Conservation (phyloP, 2,113 vertebrate genomes). For the Bos indicus region DNA sequence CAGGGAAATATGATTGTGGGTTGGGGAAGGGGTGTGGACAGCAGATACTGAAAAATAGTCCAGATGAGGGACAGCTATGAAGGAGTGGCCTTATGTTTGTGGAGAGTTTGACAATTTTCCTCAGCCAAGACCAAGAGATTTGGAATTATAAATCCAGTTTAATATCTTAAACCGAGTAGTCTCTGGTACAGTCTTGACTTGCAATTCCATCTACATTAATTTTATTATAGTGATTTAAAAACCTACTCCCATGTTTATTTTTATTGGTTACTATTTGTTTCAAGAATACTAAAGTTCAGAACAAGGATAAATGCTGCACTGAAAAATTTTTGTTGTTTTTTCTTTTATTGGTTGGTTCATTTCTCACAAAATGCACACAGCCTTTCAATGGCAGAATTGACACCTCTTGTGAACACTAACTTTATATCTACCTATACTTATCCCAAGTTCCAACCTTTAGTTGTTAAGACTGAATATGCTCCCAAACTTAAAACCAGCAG, state of each 20-base stretch:
- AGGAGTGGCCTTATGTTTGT: not conserved
- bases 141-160: not conserved
- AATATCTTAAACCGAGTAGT: not conserved
- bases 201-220: not conserved
- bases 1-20: not conserved
- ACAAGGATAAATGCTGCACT: not conserved
- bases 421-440: not conserved
- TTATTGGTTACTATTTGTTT: not conserved
- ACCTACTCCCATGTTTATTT: not conserved
- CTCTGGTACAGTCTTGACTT: not conserved
- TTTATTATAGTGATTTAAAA: slow-evolving; percentile 1
- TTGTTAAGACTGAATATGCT: not conserved
- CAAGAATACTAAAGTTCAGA: not conserved
- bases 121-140: not conserved
- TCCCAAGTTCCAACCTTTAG: not conserved
- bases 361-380: not conserved
- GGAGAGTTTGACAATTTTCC: not conserved
- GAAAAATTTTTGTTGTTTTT: not conserved
- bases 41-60: not conserved
- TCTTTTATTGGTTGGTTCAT: not conserved
- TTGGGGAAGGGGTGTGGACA: not conserved
- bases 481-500: not conserved
- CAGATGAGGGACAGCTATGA: not conserved
- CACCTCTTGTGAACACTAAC: not conserved
- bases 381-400: not conserved